Percentiles rank a stretch among this genome's conserved stretches.
These are phyloP conservation scores for Poeciliopsis paucimaculata DNA, from an alignment of 2,797 vertebrate species.

Conservation along the genomic window DNA sequence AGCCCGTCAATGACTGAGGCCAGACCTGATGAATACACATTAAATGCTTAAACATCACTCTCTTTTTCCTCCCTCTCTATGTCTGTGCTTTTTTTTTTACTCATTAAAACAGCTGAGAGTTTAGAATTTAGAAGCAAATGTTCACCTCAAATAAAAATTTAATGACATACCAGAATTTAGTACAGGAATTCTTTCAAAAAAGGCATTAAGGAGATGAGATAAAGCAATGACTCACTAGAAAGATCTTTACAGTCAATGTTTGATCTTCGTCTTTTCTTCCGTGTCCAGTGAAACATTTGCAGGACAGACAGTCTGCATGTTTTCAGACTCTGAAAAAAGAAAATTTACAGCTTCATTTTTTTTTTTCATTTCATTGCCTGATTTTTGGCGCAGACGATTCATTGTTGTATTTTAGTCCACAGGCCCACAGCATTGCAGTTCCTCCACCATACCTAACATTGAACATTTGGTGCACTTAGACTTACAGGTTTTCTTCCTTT, in stretches of 20 bases:
- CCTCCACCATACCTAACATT: background rate
- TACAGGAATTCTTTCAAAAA: background rate
- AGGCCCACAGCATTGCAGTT: background rate
- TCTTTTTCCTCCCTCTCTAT: slow-evolving; percentile 19
- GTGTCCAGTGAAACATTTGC: background rate
- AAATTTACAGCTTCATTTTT: background rate
- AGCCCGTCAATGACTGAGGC: slow-evolving; percentile 66
- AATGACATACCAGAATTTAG: slow-evolving; percentile 2
- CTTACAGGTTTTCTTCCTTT: background rate
- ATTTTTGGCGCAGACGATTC: background rate
- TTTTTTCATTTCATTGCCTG: background rate
- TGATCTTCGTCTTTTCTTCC: background rate
- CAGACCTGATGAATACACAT: slow-evolving; percentile 76
- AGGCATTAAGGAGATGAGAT: background rate
- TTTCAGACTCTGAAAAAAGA: background rate
- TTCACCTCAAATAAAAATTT: slow-evolving; percentile 27
- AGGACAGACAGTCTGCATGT: background rate
- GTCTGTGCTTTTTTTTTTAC: slow-evolving; percentile 20
- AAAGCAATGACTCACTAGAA: background rate
- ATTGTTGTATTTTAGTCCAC: background rate
- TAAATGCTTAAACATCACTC: slow-evolving; percentile 59
- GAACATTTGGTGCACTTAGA: background rate
- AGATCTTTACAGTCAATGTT: background rate
- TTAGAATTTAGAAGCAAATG: slow-evolving; percentile 12
- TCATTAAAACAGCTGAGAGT: slow-evolving; percentile 20